Evolutionary conservation across 2,888 invertebrate species (phyloP).

Genomic region (Ennomos erosarius): DNA sequence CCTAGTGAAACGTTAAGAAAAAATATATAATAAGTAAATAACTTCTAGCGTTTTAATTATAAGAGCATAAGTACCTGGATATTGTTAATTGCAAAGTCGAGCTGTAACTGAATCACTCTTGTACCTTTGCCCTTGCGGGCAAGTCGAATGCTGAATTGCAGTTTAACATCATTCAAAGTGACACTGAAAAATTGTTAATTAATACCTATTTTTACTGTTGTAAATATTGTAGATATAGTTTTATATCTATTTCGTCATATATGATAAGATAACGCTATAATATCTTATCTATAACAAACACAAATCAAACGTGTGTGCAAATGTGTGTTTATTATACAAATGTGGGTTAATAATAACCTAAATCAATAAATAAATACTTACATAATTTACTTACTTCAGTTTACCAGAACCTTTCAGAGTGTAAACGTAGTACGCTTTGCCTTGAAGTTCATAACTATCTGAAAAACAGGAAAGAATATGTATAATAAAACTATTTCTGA

Average conservation of each 20-base stretch:
- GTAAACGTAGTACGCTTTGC: constrained; percentile 54
- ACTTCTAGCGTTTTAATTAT: neutral
- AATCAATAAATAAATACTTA: too few relatives aligned
- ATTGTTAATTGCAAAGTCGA: constrained; percentile 30
- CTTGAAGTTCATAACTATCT: constrained; percentile 56
- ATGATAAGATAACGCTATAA: too few relatives aligned
- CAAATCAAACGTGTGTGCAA: too few relatives aligned
- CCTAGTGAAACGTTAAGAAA: too few relatives aligned
- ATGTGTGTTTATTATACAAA: too few relatives aligned
- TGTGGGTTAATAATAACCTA: too few relatives aligned
- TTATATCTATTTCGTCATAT: too few relatives aligned
- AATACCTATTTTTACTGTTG: too few relatives aligned
- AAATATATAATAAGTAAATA: too few relatives aligned
- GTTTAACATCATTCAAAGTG: constrained; percentile 33
- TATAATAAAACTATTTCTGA: too few relatives aligned
- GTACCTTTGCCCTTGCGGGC: constrained; percentile 34
- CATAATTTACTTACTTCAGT: constrained; percentile 50
- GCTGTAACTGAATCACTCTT: constrained; percentile 35
- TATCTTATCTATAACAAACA: too few relatives aligned
- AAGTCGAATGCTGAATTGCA: constrained; percentile 39
- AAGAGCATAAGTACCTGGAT: constrained; percentile 37
- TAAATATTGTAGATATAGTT: too few relatives aligned
- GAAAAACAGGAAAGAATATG: constrained; percentile 33
- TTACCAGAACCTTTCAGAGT: constrained; percentile 53
- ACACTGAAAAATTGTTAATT: constrained; percentile 38